phyloP scores from a whole-genome alignment of 2,113 vertebrate species.

The Pelmatolapia mariae region DNA sequence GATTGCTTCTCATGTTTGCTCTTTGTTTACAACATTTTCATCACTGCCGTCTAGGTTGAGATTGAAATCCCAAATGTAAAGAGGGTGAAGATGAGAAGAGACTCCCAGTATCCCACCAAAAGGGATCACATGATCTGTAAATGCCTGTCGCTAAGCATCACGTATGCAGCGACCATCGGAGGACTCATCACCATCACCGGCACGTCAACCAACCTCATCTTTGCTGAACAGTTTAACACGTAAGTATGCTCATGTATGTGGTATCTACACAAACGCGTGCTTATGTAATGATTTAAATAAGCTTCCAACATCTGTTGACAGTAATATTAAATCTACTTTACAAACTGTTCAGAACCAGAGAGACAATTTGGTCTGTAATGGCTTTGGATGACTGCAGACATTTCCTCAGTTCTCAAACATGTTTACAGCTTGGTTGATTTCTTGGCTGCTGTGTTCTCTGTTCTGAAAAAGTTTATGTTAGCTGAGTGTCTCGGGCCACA shows the following conservation, averaged over 20 bases:
- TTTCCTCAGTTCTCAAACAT: not conserved
- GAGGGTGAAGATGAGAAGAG: conserved; percentile 64
- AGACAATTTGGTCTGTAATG: not conserved
- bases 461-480: not conserved
- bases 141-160: conserved; percentile 92
- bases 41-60: conserved; percentile 56
- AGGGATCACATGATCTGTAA: conserved; percentile 96
- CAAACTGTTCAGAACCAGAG: fast-evolving
- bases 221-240: conserved; percentile 97
- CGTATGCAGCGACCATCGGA: conserved; percentile 92
- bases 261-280: not conserved
- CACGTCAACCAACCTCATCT: conserved; percentile 97
- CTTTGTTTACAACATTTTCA: not conserved
- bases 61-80: conserved; percentile 65
- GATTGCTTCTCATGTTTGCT: not conserved
- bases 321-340: not conserved
- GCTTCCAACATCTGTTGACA: not conserved
- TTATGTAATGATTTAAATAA: not conserved
- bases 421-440: not conserved
- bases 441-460: not conserved
- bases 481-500: not conserved
- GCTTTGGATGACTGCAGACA: not conserved
- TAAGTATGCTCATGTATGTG: conserved; percentile 51
- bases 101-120: conserved; percentile 82
- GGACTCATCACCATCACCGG: conserved; percentile 97